Conservation (phyloP, 2,113 vertebrate species). For the Hiodon alosoides region DNA sequence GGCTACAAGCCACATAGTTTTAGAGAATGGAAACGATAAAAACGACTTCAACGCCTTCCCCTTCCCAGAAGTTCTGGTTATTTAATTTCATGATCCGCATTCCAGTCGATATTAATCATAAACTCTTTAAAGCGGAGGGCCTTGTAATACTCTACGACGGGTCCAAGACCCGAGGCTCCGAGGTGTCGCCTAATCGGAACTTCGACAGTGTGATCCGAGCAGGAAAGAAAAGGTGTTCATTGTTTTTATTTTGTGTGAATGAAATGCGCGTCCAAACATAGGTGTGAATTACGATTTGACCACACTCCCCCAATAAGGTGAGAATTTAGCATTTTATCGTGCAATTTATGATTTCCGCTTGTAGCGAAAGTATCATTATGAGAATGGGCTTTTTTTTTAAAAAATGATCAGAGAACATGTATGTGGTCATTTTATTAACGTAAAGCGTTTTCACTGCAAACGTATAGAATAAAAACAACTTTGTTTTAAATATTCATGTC, state of each 20-base stretch:
- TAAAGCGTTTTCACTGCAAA: too few relatives aligned
- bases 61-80: slow-evolving; percentile 10
- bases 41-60: not conserved
- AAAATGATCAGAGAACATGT: too few relatives aligned
- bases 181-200: not conserved
- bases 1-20: not conserved
- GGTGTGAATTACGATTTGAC: not conserved
- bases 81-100: slow-evolving; percentile 14
- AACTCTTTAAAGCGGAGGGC: not conserved
- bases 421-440: too few relatives aligned
- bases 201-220: not conserved
- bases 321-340: too few relatives aligned
- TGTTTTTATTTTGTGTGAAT: too few relatives aligned
- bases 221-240: not conserved
- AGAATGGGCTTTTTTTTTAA: too few relatives aligned
- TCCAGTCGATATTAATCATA: slow-evolving; percentile 12
- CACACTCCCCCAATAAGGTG: not conserved
- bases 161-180: not conserved
- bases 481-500: too few relatives aligned
- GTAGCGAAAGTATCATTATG: too few relatives aligned
- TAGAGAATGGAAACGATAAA: slow-evolving; percentile 11
- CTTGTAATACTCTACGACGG: not conserved
- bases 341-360: too few relatives aligned
- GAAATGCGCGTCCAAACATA: too few relatives aligned
- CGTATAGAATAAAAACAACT: too few relatives aligned